phyloP scores from a whole-genome alignment of 2,113 vertebrate genomes.

The Bucco capensis region DNA sequence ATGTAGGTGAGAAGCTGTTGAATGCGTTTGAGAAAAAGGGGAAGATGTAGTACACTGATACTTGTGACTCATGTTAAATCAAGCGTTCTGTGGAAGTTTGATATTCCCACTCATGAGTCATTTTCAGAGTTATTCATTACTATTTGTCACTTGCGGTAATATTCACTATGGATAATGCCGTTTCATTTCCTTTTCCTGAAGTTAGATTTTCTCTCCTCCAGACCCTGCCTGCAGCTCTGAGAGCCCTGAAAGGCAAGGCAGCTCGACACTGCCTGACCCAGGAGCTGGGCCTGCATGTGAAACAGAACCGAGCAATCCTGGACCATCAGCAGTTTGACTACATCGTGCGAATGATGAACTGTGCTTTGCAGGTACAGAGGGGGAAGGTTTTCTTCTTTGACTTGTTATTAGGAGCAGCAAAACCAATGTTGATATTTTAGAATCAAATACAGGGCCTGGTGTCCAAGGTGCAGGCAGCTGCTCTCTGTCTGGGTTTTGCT shows the following conservation, averaged over 20 bases:
- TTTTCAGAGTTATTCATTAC: not conserved
- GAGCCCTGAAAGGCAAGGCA: constrained; percentile 91
- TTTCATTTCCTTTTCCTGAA: not conserved
- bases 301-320: constrained; percentile 92
- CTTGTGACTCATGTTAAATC: not conserved
- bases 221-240: constrained; percentile 91
- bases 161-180: not conserved
- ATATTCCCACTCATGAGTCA: not conserved
- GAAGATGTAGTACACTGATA: not conserved
- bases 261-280: constrained; percentile 94
- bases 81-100: not conserved
- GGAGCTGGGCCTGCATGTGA: constrained; percentile 89
- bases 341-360: constrained; percentile 95
- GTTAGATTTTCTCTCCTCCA: constrained; percentile 56
- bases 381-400: not conserved
- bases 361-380: constrained; percentile 88
- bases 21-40: not conserved
- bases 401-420: not conserved
- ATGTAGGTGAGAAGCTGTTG: not conserved
- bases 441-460: not conserved
- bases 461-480: not conserved
- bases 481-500: not conserved
- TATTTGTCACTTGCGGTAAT: not conserved
- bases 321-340: constrained; percentile 99
- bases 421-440: not conserved